A percentile compares a stretch with the other conserved stretches of the same genome.
Conservation (phyloP, 2,888 invertebrate species). For the Ichneumoninae sp. region DNA sequence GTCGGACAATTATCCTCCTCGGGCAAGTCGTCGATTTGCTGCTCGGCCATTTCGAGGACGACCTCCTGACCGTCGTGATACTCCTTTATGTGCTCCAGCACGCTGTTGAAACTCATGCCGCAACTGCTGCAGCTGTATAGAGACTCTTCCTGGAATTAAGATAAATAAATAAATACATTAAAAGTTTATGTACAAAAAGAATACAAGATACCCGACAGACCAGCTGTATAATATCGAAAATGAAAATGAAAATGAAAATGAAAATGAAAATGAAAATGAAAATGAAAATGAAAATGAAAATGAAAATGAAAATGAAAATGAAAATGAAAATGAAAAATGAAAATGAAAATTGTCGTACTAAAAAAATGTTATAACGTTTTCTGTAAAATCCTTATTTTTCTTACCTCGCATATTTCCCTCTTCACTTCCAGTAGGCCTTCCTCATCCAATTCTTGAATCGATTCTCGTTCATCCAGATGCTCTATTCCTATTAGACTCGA, state of each 20-base stretch:
- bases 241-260: too few relatives aligned
- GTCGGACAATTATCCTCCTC: constrained; percentile 33
- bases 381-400: too few relatives aligned
- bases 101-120: constrained; percentile 87
- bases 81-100: constrained; percentile 88
- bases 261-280: too few relatives aligned
- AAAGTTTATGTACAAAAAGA: too few relatives aligned
- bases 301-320: too few relatives aligned
- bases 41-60: constrained; percentile 86
- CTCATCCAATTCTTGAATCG: constrained; percentile 73
- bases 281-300: too few relatives aligned
- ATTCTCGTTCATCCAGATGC: constrained; percentile 70
- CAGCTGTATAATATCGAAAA: too few relatives aligned
- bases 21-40: constrained; percentile 74
- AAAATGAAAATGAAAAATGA: background rate
- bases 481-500: constrained; percentile 74
- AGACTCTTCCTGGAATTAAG: constrained; percentile 70
- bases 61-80: constrained; percentile 90
- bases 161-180: constrained; percentile 27
- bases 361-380: too few relatives aligned
- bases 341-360: too few relatives aligned
- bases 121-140: constrained; percentile 89
- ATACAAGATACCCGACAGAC: too few relatives aligned
- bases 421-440: constrained; percentile 76
- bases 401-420: constrained; percentile 78